Conservation (phyloP, 2,113 vertebrate species). For the Gavia stellata region DNA sequence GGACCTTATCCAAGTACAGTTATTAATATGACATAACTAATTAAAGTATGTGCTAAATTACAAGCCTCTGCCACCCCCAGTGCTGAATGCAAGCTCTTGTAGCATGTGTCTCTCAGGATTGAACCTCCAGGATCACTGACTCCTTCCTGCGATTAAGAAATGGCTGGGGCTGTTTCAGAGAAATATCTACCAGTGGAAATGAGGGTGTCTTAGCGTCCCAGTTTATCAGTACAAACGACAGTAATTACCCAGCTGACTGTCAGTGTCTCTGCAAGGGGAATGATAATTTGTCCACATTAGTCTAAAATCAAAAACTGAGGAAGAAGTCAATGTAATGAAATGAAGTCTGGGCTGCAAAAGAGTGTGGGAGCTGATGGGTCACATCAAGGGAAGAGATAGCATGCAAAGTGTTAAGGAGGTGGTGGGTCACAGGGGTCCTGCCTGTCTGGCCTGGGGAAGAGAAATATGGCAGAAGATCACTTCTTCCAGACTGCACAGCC, state of each 20-base stretch:
- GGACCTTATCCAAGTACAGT: neutral
- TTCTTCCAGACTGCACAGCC: neutral
- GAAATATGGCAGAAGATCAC: neutral
- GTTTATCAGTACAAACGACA: neutral
- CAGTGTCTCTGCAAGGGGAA: neutral
- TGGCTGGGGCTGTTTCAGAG: neutral
- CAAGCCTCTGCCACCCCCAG: neutral
- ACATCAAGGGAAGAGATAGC: neutral
- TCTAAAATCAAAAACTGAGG: neutral
- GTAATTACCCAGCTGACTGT: neutral
- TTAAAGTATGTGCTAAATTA: neutral
- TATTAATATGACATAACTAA: neutral
- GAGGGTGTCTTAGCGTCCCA: neutral
- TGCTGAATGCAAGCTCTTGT: neutral
- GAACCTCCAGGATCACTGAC: neutral
- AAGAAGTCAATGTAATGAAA: neutral
- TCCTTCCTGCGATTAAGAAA: neutral
- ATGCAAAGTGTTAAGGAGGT: neutral
- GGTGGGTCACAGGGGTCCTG: neutral
- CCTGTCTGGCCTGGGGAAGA: neutral
- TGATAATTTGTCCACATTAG: neutral
- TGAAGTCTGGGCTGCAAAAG: neutral
- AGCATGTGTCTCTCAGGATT: neutral
- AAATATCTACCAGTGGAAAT: neutral
- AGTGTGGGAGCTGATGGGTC: neutral